A percentile compares a stretch with the other conserved stretches of the same genome.
Conservation (phyloP, 2,888 invertebrate species). For the Cosmopolites sordidus region DNA sequence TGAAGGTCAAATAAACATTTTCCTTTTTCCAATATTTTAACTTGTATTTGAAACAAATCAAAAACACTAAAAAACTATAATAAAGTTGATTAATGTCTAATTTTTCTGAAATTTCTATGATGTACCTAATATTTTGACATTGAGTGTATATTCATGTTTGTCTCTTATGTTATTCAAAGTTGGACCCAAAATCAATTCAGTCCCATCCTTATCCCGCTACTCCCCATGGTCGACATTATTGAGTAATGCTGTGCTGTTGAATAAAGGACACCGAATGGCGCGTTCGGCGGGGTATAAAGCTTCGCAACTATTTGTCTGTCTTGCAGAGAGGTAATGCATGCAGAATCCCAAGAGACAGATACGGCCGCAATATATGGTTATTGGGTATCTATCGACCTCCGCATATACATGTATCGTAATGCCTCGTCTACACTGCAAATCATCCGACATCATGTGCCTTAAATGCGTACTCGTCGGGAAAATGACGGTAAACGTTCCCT, state of each 20-base stretch:
- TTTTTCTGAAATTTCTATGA: too few relatives aligned
- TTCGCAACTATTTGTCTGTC: constrained; percentile 43
- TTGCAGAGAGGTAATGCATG: constrained; percentile 40
- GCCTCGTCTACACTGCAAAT: constrained; percentile 39
- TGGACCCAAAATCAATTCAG: too few relatives aligned
- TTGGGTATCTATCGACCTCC: constrained; percentile 45
- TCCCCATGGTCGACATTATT: not conserved
- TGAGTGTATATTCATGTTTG: too few relatives aligned
- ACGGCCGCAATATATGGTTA: constrained; percentile 46
- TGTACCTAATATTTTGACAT: too few relatives aligned
- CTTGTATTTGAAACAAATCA: too few relatives aligned
- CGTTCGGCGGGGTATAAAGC: constrained; percentile 9
- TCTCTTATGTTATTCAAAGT: too few relatives aligned
- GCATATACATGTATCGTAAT: constrained; percentile 39
- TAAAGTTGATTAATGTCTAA: too few relatives aligned
- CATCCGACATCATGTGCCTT: constrained; percentile 36
- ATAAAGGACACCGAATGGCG: constrained; percentile 8
- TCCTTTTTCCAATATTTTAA: too few relatives aligned
- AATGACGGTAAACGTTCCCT: constrained; percentile 3
- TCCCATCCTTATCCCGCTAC: too few relatives aligned
- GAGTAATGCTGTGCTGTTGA: constrained; percentile 16
- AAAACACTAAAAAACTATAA: too few relatives aligned
- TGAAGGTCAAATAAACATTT: too few relatives aligned
- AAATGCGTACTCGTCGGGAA: constrained; percentile 24
- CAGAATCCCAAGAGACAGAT: constrained; percentile 43